Conservation (phyloP, 2,797 vertebrate species). For the Antennarius maculatus region DNA sequence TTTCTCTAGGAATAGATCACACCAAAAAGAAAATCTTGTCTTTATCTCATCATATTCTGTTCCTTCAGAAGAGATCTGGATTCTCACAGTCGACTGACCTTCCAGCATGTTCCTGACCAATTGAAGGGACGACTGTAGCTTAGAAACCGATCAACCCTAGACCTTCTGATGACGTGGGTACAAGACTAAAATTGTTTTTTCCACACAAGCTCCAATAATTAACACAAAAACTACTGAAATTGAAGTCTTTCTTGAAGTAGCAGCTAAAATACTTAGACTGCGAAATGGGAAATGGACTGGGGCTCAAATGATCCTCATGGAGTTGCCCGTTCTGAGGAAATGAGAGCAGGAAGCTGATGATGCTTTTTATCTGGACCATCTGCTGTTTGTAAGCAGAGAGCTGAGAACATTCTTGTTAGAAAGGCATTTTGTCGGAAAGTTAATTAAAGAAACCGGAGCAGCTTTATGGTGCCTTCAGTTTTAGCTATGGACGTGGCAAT, state of each 20-base stretch:
- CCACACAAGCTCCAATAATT: too few relatives aligned
- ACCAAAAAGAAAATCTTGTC: background rate
- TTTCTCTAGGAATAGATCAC: background rate
- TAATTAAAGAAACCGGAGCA: conserved; percentile 42
- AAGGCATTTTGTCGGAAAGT: conserved; percentile 21
- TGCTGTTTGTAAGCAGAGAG: conserved; percentile 32
- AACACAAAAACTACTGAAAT: too few relatives aligned
- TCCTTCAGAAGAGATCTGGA: too few relatives aligned
- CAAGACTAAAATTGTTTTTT: too few relatives aligned
- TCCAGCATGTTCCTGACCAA: too few relatives aligned
- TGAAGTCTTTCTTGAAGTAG: background rate
- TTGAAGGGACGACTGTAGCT: too few relatives aligned
- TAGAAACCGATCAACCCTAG: too few relatives aligned
- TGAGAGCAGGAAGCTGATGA: conserved; percentile 48
- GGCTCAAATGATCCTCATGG: conserved; percentile 38
- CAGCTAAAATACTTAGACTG: background rate
- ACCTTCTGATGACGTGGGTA: too few relatives aligned
- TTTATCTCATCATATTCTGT: too few relatives aligned
- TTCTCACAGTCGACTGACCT: too few relatives aligned
- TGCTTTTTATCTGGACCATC: conserved; percentile 44
- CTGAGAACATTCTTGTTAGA: conserved; percentile 25
- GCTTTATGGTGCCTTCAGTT: conserved; percentile 33
- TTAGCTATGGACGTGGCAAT: conserved; percentile 49
- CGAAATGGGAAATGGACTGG: background rate
- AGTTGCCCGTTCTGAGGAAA: conserved; percentile 6